Evolutionary conservation across 2,888 invertebrate species (phyloP).

Genomic region (Pinctada fucata): DNA sequence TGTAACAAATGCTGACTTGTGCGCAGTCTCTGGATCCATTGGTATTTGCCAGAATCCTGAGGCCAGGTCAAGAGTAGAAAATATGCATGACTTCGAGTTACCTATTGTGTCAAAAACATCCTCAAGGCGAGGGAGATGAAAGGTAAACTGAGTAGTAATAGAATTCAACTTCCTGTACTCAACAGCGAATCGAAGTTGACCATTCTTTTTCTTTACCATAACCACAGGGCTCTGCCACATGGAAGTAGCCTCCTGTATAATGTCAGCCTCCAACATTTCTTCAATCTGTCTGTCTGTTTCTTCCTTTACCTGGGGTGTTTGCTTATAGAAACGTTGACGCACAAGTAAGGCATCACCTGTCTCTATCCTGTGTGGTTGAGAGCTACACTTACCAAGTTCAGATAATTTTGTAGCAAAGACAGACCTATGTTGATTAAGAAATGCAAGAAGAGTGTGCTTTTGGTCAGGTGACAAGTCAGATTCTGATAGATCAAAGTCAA

Average conservation of each 20-base stretch:
- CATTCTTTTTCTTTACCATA: too few relatives aligned
- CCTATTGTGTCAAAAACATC: too few relatives aligned
- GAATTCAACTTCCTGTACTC: constrained; percentile 22
- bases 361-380: constrained; percentile 43
- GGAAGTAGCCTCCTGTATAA: constrained; percentile 42
- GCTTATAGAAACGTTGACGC: constrained; percentile 30
- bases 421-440: constrained; percentile 21
- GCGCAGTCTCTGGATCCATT: too few relatives aligned
- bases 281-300: too few relatives aligned
- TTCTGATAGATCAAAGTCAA: too few relatives aligned
- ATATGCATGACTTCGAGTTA: constrained; percentile 21
- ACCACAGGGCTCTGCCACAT: too few relatives aligned
- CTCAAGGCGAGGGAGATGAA: constrained; percentile 33
- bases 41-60: too few relatives aligned
- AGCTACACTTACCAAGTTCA: constrained; percentile 12
- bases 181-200: too few relatives aligned
- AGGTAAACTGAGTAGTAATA: constrained; percentile 28
- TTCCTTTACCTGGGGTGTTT: constrained; percentile 36
- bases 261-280: constrained; percentile 36
- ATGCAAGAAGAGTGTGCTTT: background rate
- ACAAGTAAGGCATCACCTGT: constrained; percentile 40
- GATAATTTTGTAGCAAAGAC: constrained; percentile 28
- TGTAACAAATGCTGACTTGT: constrained; percentile 21
- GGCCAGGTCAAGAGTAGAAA: too few relatives aligned
- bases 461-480: too few relatives aligned